These are phyloP conservation scores for Gobionotothen gibberifrons DNA, from an alignment of 2,797 vertebrate genomes.

Conservation along the genomic window DNA sequence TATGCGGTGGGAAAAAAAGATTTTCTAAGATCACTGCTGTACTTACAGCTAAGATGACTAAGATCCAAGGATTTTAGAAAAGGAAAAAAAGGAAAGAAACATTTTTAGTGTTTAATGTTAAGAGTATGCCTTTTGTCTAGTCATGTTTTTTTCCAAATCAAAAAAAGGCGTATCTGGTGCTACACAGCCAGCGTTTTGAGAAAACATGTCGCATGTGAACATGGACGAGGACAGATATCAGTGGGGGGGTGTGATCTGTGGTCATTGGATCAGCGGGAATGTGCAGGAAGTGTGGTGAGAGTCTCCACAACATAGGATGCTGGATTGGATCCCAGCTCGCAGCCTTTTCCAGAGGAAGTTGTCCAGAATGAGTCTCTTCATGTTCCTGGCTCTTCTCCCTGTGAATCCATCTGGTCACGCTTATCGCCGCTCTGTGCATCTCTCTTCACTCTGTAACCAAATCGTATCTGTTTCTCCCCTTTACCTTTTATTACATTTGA, in stretches of 20 bases:
- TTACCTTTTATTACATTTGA: constrained; percentile 1
- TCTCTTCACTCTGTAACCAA: not conserved
- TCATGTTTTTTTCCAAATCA: not conserved
- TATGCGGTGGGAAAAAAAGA: too few species aligned
- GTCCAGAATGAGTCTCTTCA: constrained; percentile 60
- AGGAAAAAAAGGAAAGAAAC: not conserved
- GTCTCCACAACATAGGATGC: constrained; percentile 30
- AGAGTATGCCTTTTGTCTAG: not conserved
- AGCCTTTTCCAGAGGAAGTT: constrained; percentile 56
- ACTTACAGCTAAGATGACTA: not conserved
- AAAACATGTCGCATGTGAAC: constrained; percentile 10
- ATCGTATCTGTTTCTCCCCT: not conserved
- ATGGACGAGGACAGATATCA: not conserved
- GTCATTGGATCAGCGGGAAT: constrained; percentile 23
- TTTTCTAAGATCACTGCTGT: too few species aligned
- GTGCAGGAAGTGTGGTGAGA: constrained; percentile 20
- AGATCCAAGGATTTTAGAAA: not conserved
- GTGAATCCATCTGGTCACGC: constrained; percentile 59
- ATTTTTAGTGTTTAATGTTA: not conserved
- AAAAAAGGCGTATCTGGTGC: not conserved
- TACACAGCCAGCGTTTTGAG: not conserved
- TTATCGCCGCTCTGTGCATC: constrained; percentile 14
- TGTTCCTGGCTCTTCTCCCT: constrained; percentile 57
- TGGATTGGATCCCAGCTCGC: constrained; percentile 46
- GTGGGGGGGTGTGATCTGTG: not conserved